Evolutionary conservation across 2,113 vertebrate species (phyloP).

Genomic region (Platysteira castanea): DNA sequence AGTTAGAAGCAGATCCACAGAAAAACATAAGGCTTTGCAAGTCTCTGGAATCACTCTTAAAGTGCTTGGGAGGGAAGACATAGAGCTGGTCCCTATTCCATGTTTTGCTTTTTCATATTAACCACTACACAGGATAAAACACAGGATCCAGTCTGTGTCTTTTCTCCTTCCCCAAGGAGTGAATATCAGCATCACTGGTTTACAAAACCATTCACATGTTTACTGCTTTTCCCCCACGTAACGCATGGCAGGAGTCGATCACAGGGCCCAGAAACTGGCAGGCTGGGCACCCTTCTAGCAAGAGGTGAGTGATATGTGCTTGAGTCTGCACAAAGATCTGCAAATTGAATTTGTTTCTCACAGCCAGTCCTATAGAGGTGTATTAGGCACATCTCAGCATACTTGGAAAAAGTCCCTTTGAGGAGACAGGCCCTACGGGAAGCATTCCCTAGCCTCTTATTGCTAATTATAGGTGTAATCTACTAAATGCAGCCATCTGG

Average conservation of each 20-base stretch:
- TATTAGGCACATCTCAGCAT: neutral
- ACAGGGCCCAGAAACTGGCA: neutral
- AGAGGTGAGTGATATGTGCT: neutral
- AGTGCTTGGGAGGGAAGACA: neutral
- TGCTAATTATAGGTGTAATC: neutral
- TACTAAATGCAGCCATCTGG: constrained; percentile 1
- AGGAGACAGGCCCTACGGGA: neutral
- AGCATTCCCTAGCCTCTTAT: neutral
- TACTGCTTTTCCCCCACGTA: neutral
- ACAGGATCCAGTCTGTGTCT: neutral
- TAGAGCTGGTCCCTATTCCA: neutral
- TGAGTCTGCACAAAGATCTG: neutral
- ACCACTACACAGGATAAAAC: neutral
- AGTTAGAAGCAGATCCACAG: neutral
- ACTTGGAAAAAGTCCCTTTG: neutral
- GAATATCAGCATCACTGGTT: neutral
- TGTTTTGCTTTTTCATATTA: neutral
- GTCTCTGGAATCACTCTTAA: neutral
- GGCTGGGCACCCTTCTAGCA: neutral
- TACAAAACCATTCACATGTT: neutral
- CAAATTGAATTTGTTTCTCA: neutral
- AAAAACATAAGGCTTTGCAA: neutral
- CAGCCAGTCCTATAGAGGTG: neutral
- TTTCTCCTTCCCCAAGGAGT: neutral
- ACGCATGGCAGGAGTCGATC: neutral